Conservation (phyloP, 2,797 vertebrate genomes). For the Alcedo atthis region DNA sequence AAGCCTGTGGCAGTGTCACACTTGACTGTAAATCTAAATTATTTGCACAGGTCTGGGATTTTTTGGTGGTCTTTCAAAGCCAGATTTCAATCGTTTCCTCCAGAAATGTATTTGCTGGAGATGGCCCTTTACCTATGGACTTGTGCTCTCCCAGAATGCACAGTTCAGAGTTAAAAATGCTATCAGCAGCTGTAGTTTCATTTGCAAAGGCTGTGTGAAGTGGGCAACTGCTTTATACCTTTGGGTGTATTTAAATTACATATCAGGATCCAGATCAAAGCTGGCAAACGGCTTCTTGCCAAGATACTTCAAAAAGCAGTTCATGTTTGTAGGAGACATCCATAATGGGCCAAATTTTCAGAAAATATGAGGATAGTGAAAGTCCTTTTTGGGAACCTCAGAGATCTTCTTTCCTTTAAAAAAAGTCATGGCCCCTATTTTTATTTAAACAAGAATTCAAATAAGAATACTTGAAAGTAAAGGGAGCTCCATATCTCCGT, state of each 20-base stretch:
- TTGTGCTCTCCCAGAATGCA: neutral
- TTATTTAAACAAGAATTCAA: neutral
- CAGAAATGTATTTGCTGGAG: neutral
- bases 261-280: constrained; percentile 42
- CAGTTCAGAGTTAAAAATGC: constrained; percentile 2
- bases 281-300: constrained; percentile 9
- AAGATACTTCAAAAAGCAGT: constrained; percentile 11
- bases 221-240: neutral
- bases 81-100: neutral
- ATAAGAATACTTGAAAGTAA: neutral
- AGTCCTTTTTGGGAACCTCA: neutral
- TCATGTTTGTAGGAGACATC: neutral
- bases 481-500: neutral
- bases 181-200: neutral
- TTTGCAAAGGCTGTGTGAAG: constrained; percentile 12
- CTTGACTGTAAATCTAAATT: neutral
- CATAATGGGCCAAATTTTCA: neutral
- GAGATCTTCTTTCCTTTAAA: neutral
- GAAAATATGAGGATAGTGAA: neutral
- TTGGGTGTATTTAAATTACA: constrained; percentile 33
- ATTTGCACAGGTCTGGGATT: neutral
- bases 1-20: neutral
- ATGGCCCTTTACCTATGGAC: neutral
- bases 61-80: neutral
- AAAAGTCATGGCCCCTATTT: neutral